Evolutionary conservation across 2,797 vertebrate genomes (phyloP), one percentile per base, ranked within the genome.

Genomic region (Myripristis jacobus): DNA sequence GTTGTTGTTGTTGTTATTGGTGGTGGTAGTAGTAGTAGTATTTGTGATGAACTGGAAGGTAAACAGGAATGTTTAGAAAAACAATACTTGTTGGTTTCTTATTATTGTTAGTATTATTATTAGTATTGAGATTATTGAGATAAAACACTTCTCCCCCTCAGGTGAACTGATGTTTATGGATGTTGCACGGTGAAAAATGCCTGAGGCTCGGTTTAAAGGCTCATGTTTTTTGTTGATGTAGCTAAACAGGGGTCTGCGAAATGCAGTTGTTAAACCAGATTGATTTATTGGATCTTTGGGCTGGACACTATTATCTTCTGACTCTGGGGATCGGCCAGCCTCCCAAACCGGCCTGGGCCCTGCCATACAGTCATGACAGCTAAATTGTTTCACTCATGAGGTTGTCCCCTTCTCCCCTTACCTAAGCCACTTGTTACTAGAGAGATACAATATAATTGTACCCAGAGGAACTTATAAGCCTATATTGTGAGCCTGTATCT

Each of bases 281-380:
- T 96, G 96, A 98, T 97, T 97, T 97, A 96, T 96, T 95, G 95
- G 92, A 92, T 95, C 92, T 94, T 92, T 86, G 84, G 93, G 93
- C 82, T 89, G 94, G 94, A 91, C 91, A 90, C 92, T 94, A 95
- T 96, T 95, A 96, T 96, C 94, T 94, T 91, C 88, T 79, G 88
- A 89, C 95, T 96, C 95, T 70, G 89, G 95, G 94, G 95, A 96
- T 91, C 70, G 68, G 74, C 88, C 91, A 88, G 89, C 89, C 92
- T 94, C 93, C 92, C 90, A 94, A 92, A 92, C 90, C 93, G 91
- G 90, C 91, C 93, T 86, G 83, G 94, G 94, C 95, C 94, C 93
- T 95, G 90, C 92, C 91, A 92, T 85, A 83, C 88, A 83, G 85
- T 88, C 84, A 82, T 95, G 95, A 95, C 95, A 94, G 92, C 94